phyloP scores from a whole-genome alignment of 2,888 invertebrate genomes.

The Ennomos fuscantarius region DNA sequence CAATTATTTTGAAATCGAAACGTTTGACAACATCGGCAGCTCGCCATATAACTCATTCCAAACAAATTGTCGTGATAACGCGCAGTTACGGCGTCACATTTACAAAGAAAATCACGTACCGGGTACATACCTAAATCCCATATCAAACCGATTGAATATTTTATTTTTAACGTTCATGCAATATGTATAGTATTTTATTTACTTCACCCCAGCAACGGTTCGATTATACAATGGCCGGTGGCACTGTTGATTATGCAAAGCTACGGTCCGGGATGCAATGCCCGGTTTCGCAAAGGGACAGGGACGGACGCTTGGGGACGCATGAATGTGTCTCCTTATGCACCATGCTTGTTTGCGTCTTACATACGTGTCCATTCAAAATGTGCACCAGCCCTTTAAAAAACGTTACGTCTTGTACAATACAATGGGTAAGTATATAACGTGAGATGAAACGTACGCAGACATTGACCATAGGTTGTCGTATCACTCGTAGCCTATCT shows the following conservation, averaged over 20 bases:
- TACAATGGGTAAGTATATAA: background rate
- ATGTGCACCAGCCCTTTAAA: constrained; percentile 4
- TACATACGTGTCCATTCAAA: background rate
- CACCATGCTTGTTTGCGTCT: background rate
- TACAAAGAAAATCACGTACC: no score
- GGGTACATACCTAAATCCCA: constrained; percentile 4
- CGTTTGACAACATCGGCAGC: no score
- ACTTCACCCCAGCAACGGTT: constrained; percentile 57
- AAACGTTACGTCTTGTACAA: constrained; percentile 4
- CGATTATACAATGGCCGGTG: constrained; percentile 58
- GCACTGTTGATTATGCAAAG: constrained; percentile 80
- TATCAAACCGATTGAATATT: constrained; percentile 31
- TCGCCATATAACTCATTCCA: no score
- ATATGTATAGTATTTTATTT: constrained; percentile 47
- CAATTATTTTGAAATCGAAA: no score
- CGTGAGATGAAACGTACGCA: no score
- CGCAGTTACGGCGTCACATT: background rate
- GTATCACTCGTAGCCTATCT: constrained; percentile 9
- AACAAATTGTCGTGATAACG: background rate
- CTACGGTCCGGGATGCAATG: constrained; percentile 69
- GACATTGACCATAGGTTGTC: background rate
- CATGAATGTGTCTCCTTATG: constrained; percentile 17
- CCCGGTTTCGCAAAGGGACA: constrained; percentile 72
- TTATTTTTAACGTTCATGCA: constrained; percentile 41
- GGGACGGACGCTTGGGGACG: constrained; percentile 58